Conservation (phyloP, 2,113 vertebrate species). For the Natator depressus region DNA sequence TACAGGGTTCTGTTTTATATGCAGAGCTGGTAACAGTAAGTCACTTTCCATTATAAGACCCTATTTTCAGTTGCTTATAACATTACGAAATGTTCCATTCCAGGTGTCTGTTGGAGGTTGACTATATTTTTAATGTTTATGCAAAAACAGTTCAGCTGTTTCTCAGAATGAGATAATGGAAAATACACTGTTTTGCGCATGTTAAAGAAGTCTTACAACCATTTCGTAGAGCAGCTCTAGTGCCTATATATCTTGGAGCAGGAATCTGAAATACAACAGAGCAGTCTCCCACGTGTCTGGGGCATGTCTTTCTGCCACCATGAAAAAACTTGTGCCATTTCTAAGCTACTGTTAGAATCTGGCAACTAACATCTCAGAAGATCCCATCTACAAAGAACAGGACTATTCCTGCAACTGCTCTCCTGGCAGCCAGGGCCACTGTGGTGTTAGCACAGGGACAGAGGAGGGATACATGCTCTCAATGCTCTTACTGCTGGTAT, state of each 20-base stretch:
- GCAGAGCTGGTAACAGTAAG: background rate
- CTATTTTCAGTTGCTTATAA: background rate
- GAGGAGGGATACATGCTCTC: background rate
- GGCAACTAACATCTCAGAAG: background rate
- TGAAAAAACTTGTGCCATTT: background rate
- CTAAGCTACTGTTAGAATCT: background rate
- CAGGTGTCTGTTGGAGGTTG: background rate
- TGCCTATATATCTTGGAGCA: background rate
- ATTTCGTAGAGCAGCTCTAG: background rate
- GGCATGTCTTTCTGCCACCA: background rate
- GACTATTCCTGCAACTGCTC: background rate
- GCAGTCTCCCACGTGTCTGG: background rate
- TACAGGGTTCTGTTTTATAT: background rate
- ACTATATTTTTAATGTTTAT: background rate
- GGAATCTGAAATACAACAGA: background rate
- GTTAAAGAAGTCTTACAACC: background rate
- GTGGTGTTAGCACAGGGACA: background rate
- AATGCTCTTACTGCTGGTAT: background rate
- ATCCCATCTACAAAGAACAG: background rate
- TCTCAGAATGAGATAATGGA: background rate
- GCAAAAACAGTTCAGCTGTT: background rate
- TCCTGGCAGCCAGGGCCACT: background rate
- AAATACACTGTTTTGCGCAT: background rate
- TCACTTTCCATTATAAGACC: background rate
- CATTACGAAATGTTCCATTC: background rate